A percentile compares a stretch with the other conserved stretches of the same genome.
phyloP scores from a whole-genome alignment of 2,113 vertebrate species.

The Cairina moschata region DNA sequence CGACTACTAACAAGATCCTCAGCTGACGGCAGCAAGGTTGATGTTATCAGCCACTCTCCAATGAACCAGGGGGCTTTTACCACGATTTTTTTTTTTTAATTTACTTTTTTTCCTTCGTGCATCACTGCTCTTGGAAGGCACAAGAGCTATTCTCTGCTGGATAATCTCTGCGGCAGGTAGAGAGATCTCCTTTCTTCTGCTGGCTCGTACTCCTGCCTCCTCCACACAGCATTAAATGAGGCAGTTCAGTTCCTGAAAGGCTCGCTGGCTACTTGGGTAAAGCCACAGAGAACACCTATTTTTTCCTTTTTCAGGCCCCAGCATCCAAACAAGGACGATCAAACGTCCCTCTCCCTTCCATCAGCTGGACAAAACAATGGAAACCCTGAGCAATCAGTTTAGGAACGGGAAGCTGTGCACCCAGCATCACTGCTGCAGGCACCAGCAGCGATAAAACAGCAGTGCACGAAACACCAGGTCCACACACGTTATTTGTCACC shows the following conservation, averaged over 20 bases:
- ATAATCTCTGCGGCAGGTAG: background rate
- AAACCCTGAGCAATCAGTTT: background rate
- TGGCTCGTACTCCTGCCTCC: background rate
- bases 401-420: background rate
- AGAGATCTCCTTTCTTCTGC: background rate
- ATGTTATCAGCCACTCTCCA: conserved; percentile 1
- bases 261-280: background rate
- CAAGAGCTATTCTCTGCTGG: background rate
- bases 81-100: background rate
- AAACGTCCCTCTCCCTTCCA: background rate
- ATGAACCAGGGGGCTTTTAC: background rate
- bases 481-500: background rate
- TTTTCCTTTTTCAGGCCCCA: background rate
- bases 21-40: conserved; percentile 27
- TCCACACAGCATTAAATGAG: background rate
- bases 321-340: background rate
- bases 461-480: background rate
- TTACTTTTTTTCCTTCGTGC: background rate
- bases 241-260: background rate
- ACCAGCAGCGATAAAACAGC: background rate
- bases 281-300: background rate
- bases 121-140: background rate
- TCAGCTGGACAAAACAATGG: background rate
- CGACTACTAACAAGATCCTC: background rate
- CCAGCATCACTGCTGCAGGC: background rate